Base-by-base conservation (phyloP, 1,140 invertebrate genomes). In the Eurosta solidaginis region DNA sequence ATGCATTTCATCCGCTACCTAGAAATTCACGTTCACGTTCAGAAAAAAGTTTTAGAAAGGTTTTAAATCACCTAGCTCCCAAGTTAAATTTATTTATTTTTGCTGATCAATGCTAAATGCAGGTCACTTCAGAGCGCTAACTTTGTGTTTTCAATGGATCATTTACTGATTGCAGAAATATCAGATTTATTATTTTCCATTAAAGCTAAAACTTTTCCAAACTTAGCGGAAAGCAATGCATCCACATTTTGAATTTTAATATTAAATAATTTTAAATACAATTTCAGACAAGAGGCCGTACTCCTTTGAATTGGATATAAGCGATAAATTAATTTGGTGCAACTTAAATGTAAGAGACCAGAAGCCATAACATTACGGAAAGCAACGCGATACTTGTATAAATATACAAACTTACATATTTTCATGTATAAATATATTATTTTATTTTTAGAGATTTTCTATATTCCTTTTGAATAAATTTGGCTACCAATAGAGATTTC, bases 301-400 rank as follows among this genome's bases (percentile, higher is more conserved):
- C 29, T 20, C 59, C 33, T 40, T 68, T 40, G 59, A 40, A 68
- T 68, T 40, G 33, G 59, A 29, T 68, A 10, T 5, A 68, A 68
- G 59, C 59, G 59, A 68, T 68, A 68, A 68, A 40, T 68, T 68
- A 68, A 68, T 68, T 68, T 20, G 33, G 29, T 40, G 12, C 29
- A 68, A 40, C n/a, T 42, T 36, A 22, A 36, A 40, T 36, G 20
- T 7, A 36, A 68, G 17, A 20, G 40, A 29, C 25, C n/a, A 22
- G 33, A 68, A 68, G 59, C 59, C 59, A 36, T 33, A 68, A 20
- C 22, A 68, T 40, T 42, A 40, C n/a, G 17, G 10, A 12, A 40
- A 40, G 1, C 0, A 68, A n/a, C 54, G 40, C 20, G 0, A 68
- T n/a, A 40, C 59, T n/a, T n/a, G 22, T 5, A 22, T 20, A 6